Base-by-base conservation (phyloP, 2,113 vertebrate species). In the Morone chrysops region DNA sequence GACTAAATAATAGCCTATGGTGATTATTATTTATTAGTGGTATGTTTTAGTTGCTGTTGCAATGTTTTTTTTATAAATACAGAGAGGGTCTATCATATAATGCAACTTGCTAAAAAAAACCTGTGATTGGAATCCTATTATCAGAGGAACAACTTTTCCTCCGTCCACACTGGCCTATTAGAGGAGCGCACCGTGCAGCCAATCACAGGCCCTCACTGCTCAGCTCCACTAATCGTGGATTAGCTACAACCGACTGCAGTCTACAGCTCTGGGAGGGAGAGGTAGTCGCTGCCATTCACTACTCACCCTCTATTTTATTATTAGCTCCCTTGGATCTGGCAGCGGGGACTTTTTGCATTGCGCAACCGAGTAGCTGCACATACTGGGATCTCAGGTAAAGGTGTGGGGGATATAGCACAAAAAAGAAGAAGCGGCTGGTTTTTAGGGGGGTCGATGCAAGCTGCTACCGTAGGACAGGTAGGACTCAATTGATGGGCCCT, bases 171-270 rank as follows among this genome's bases (percentile, higher is more conserved):
- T 78, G 81, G 73, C 84, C 87, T 87, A 89, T 92, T 74, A 80
- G 78, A 89, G 78, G 89, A 79, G 90, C 73, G 83, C 87, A 68
- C 45, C 20, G 68, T 9, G 48, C 86, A 93, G 88, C 94, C 94
- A 94, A 94, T 94, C 92, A 89, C 76, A 84, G 60, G 43, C 81
- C 2, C 66, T 9, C 83, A 4, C 62, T 84, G 80, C 91, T 91
- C 89, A 67, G 83, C 82, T 79, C 84, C 80, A 63, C 87, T 93
- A 90, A 92, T 92, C 89, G 87, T 78, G 91, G 91, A 93, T 93
- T 89, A 92, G 90, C 86, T 71, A 86, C 88, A 88, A 90, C 69
- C 76, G 88, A 91, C 92, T 90, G 93, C 92, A 91, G 92, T 91
- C 65, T 53, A 17, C 88, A 38, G 87, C 84, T 80, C 87, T n/a